A percentile compares a stretch with the other conserved stretches of the same genome.
These are phyloP conservation scores for Pseudomyrmex dendroicus DNA, from an alignment of 1,140 invertebrate genomes.

Conservation along the genomic window DNA sequence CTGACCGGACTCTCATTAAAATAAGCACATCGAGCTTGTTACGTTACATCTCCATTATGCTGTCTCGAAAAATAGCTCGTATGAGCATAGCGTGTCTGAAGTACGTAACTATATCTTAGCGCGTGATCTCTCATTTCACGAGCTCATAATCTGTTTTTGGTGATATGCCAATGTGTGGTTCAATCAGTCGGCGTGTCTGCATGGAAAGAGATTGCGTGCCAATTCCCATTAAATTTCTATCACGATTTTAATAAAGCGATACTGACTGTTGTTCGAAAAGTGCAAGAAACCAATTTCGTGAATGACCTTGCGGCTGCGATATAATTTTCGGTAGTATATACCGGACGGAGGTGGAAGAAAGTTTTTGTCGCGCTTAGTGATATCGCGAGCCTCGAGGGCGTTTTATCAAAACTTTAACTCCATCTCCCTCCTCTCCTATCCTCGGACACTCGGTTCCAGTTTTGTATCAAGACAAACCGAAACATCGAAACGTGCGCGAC, in stretches of 20 bases:
- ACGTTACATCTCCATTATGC: conserved; percentile 55
- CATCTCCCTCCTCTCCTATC: background rate
- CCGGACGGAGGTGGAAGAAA: no score
- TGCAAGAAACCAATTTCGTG: no score
- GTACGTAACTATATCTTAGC: conserved; percentile 21
- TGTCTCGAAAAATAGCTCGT: conserved; percentile 53
- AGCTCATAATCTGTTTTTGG: conserved; percentile 29
- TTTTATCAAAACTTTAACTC: conserved; percentile 54
- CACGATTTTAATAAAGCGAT: conserved; percentile 19
- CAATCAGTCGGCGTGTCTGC: conserved; percentile 15
- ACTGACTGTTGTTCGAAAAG: background rate
- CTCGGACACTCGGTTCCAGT: background rate
- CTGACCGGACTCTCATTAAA: conserved; percentile 60
- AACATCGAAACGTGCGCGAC: conserved; percentile 45
- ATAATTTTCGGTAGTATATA: conserved; percentile 4
- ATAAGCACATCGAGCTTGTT: conserved; percentile 62
- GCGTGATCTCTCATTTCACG: conserved; percentile 26
- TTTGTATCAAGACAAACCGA: conserved; percentile 51
- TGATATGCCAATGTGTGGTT: conserved; percentile 30
- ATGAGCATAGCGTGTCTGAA: conserved; percentile 43
- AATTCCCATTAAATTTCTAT: conserved; percentile 29
- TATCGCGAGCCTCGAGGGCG: conserved; percentile 19
- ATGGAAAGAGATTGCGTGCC: background rate
- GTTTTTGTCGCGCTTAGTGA: background rate
- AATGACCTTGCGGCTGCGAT: background rate